Evolutionary conservation across 2,888 invertebrate genomes (phyloP), one percentile per base, ranked within the genome.

Genomic region (Amaurobius ferox): DNA sequence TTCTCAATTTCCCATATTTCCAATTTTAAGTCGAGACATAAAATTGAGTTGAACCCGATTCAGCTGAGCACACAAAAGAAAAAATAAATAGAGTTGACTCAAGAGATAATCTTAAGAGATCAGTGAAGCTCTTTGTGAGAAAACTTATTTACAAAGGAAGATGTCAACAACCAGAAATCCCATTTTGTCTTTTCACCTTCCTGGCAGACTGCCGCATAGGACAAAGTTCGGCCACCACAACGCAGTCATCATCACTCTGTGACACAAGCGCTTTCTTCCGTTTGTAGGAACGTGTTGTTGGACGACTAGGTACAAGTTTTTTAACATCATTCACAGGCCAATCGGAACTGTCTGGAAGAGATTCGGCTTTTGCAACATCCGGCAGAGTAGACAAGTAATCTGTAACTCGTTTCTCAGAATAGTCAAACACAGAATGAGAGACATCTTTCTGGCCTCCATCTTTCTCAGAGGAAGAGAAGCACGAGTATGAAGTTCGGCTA

Each of bases 321-420:
- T 19, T 26, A 32, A 23, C 44, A 13, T 40, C 26, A 11, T 9
- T 0, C n/a, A 28, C 48, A 19, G 6, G 11, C 61, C n/a, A 71
- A 30, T 32, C 28, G 2, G n/a, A 0, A 11, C 55, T 68, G n/a
- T 73, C 85, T n/a, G 30, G 40, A 16, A 72, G 68, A 3, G 72
- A 73, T 16, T 66, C 71, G 0, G 74, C 44, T 19, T 76, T 70
- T 39, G 74, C 28, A 23, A 68, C n/a, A 13, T 78, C 74, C 1
- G 87, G 87, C 13, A 89, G 67, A 9, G 86, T 88, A 1, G 88
- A 88, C 39, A 89, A 35, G 55, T 88, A 89, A 39, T 87, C 88
- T 16, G 80, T 55, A 11, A 88, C 88, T 55, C 83, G 88, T 28
- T 83, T 77, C n/a, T 87, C 85, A 2, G 87, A 86, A 48, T 86